Evolutionary conservation across 2,113 vertebrate genomes (phyloP), one percentile per base, ranked within the genome.

Genomic region (Phalacrocorax pelagicus): DNA sequence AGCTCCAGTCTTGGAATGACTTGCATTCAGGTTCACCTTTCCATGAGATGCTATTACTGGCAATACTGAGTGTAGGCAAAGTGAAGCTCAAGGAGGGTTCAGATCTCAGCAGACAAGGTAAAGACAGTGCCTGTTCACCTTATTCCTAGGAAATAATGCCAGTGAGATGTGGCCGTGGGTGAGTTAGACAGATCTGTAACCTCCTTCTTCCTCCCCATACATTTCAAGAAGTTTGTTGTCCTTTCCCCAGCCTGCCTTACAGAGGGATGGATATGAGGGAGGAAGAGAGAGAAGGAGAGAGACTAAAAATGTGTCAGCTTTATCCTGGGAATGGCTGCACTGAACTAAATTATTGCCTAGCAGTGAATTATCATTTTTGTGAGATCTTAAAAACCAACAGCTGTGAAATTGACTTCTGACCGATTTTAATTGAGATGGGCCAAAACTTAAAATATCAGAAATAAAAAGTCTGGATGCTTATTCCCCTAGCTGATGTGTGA

Each of bases 351-450:
- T 74, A 96, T 91, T 94, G 95, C 94, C 94, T 96, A 62, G 66
- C 88, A 75, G 82, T 74, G 54, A 95, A 97, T 98, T 98, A 98
- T 98, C 97, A 70, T 96, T 98, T 98, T 97, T 89, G 24, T 12
- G 95, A 96, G 81, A 98, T 98, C 98, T 98, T 97, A 97, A 97
- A 98, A 98, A 91, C 90, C 97, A 98, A 67, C 90, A 95, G 93
- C 98, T 98, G 97, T 98, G 98, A 98, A 98, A 98, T 98, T 98
- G 97, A 97, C 97, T 98, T 98, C 96, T 97, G 96, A 97, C 96
- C 2, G 38, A 98, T 98, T 96, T 98, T 98, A 98, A 98, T 95
- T 98, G 97, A 97, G 95, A 97, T 97, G 91, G 74, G 91, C 77
- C 94, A 86, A 95, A 95, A 92, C 92, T 87, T 67, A 73, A 85